Evolutionary conservation across 2,888 invertebrate species (phyloP).

Genomic region (Ichneumon xanthorius): DNA sequence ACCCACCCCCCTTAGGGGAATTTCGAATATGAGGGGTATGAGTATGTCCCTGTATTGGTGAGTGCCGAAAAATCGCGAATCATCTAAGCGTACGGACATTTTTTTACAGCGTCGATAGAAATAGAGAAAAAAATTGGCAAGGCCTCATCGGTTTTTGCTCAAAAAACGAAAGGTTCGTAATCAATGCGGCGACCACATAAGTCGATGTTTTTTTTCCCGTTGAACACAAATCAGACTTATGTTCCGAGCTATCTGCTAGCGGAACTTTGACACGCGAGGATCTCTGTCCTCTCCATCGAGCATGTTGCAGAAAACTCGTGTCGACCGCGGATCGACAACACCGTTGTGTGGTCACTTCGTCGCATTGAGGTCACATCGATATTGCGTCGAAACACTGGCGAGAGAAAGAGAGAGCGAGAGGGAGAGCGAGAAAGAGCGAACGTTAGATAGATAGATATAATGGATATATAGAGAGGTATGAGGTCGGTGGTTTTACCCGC

Average conservation of each 20-base stretch:
- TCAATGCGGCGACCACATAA: not conserved
- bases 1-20: not conserved
- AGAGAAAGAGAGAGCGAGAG: constrained; percentile 14
- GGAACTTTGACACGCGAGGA: not conserved
- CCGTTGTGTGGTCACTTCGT: constrained; percentile 47
- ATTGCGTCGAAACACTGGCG: constrained; percentile 67
- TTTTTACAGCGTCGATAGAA: not conserved
- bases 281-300: not conserved
- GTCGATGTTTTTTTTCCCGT: not conserved
- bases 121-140: not conserved
- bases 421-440: constrained; percentile 28
- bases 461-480: constrained; percentile 21
- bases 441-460: constrained; percentile 35
- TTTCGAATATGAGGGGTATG: constrained; percentile 8
- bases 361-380: constrained; percentile 80
- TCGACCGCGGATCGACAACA: constrained; percentile 47
- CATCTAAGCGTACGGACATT: not conserved
- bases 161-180: not conserved
- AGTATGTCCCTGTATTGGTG: not conserved
- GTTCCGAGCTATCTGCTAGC: not conserved
- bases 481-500: constrained; percentile 73
- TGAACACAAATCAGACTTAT: not conserved
- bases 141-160: not conserved
- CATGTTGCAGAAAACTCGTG: constrained; percentile 45
- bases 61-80: constrained; percentile 21